A percentile compares a stretch with the other conserved stretches of the same genome.
phyloP scores from a whole-genome alignment of 2,888 invertebrate genomes.

The Lamproptera curius region DNA sequence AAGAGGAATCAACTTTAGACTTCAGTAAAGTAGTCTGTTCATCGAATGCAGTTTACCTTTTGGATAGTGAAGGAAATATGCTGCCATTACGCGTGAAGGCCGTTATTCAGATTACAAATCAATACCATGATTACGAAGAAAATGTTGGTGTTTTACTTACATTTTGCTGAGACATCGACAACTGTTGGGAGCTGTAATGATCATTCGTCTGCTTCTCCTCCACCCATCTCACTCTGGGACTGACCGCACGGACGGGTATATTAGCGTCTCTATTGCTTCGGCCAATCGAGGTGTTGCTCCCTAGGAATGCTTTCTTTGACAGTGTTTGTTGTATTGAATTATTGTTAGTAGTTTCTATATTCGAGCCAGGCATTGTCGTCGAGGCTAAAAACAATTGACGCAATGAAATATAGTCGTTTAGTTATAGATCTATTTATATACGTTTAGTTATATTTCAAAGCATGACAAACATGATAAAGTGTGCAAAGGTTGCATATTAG shows the following conservation, averaged over 20 bases:
- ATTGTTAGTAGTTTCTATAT: conserved; percentile 73
- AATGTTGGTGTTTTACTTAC: conserved; percentile 40
- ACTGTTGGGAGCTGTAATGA: conserved; percentile 60
- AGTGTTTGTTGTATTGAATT: conserved; percentile 64
- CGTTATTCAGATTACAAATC: no score
- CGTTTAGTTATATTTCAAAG: neutral
- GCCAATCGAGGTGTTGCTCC: conserved; percentile 72
- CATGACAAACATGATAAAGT: conserved; percentile 61
- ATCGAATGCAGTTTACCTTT: no score
- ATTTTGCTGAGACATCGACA: conserved; percentile 67
- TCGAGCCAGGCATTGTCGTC: conserved; percentile 82
- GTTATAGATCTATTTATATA: neutral
- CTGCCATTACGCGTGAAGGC: no score
- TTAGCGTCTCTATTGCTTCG: conserved; percentile 64
- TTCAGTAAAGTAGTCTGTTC: no score
- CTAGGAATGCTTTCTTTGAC: conserved; percentile 72
- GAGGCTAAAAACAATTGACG: conserved; percentile 77
- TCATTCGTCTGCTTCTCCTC: conserved; percentile 64
- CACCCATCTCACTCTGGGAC: conserved; percentile 72
- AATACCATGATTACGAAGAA: no score
- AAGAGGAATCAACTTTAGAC: no score
- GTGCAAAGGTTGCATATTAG: conserved; percentile 42
- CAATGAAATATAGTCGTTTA: no score
- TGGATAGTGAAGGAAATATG: no score
- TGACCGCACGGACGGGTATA: conserved; percentile 73